These are phyloP conservation scores for Lasioglossum morio DNA, from an alignment of 2,888 invertebrate species.

Conservation along the genomic window DNA sequence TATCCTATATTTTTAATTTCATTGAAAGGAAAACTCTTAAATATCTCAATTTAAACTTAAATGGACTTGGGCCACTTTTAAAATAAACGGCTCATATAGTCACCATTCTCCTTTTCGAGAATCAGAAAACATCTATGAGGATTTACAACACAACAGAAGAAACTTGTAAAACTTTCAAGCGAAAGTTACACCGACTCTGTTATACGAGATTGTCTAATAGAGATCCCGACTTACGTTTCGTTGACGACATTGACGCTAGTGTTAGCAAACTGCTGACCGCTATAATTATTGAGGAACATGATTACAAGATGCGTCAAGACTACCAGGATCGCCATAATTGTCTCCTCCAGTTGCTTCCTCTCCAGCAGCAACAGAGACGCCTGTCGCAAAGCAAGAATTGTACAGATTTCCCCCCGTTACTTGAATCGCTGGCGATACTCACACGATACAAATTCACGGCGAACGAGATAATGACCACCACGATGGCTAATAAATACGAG, in stretches of 20 bases:
- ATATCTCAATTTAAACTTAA: no score
- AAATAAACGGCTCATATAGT: no score
- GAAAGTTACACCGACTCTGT: no score
- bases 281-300: neutral
- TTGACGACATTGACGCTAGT: neutral
- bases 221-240: neutral
- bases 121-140: no score
- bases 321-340: rapidly evolving
- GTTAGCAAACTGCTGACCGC: neutral
- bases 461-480: neutral
- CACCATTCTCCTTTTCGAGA: no score
- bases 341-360: neutral
- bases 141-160: no score
- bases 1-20: no score
- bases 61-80: no score
- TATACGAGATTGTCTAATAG: no score
- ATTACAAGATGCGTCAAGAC: neutral
- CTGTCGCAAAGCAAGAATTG: neutral
- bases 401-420: neutral
- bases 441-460: neutral
- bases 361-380: neutral
- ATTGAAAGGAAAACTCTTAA: no score
- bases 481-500: neutral
- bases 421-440: neutral
- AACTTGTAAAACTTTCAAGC: no score